Evolutionary conservation across 2,113 vertebrate species (phyloP).

Genomic region (Ptilonorhynchus violaceus): DNA sequence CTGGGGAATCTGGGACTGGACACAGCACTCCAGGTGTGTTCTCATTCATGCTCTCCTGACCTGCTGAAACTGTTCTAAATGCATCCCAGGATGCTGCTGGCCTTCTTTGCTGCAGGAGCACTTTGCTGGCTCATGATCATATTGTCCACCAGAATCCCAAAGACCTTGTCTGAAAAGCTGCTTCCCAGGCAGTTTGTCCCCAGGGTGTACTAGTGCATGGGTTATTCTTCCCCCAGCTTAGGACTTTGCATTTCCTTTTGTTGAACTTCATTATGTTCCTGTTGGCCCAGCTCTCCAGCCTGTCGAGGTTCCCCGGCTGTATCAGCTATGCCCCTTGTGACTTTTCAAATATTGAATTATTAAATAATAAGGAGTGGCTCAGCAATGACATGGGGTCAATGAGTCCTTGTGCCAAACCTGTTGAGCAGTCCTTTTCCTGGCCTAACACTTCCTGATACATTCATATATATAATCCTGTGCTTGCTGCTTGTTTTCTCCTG

Average conservation of each 20-base stretch:
- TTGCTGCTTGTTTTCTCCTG: neutral
- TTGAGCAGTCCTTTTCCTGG: neutral
- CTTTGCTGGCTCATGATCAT: neutral
- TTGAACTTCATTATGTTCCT: neutral
- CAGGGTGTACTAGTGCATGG: too few relatives aligned
- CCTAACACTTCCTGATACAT: neutral
- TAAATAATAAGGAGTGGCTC: neutral
- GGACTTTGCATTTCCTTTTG: neutral
- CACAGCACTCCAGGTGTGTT: neutral
- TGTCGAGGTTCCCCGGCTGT: fast-evolving
- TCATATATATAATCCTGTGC: neutral
- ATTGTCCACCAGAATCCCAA: neutral
- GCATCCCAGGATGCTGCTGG: neutral
- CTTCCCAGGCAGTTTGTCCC: neutral
- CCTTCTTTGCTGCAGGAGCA: neutral
- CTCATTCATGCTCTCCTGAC: neutral
- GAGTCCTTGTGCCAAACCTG: neutral
- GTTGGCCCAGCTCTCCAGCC: neutral
- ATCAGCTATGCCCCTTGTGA: neutral
- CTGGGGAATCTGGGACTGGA: neutral
- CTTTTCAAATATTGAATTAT: neutral
- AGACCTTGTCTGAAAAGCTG: neutral
- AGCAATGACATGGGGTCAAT: neutral
- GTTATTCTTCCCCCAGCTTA: neutral
- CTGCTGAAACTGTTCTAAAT: neutral